These are phyloP conservation scores for Camelus dromedarius DNA, from an alignment of 2,113 vertebrate species.

Conservation along the genomic window DNA sequence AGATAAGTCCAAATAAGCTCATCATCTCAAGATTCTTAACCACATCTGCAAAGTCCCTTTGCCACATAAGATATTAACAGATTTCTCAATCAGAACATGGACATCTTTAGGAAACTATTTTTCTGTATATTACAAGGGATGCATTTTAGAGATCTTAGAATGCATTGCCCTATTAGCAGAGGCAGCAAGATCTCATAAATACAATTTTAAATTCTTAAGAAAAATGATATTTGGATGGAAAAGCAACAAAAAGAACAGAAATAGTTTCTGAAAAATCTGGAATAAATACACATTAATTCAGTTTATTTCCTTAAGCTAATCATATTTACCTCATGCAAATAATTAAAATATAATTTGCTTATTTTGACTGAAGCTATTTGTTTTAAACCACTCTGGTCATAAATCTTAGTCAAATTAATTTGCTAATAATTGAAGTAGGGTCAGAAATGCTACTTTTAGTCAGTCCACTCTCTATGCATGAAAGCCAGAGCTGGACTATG, in stretches of 20 bases:
- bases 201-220: not conserved
- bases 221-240: not conserved
- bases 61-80: not conserved
- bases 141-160: not conserved
- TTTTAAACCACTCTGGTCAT: not conserved
- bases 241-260: not conserved
- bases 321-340: not conserved
- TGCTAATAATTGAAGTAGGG: not conserved
- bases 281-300: not conserved
- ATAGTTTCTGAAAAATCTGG: not conserved
- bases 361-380: not conserved
- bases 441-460: not conserved
- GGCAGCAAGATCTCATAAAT: not conserved
- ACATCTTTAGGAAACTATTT: not conserved
- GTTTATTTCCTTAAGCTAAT: slow-evolving; percentile 13
- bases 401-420: not conserved
- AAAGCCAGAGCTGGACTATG: not conserved
- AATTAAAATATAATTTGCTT: slow-evolving; percentile 1
- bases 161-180: not conserved
- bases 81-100: not conserved
- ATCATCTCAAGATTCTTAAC: not conserved
- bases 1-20: not conserved
- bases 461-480: not conserved
- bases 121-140: not conserved
- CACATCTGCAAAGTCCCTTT: not conserved